Percentiles rank a stretch among this genome's conserved stretches.
Evolutionary conservation across 2,113 vertebrate species (phyloP).

Genomic region (Carassius gibelio): DNA sequence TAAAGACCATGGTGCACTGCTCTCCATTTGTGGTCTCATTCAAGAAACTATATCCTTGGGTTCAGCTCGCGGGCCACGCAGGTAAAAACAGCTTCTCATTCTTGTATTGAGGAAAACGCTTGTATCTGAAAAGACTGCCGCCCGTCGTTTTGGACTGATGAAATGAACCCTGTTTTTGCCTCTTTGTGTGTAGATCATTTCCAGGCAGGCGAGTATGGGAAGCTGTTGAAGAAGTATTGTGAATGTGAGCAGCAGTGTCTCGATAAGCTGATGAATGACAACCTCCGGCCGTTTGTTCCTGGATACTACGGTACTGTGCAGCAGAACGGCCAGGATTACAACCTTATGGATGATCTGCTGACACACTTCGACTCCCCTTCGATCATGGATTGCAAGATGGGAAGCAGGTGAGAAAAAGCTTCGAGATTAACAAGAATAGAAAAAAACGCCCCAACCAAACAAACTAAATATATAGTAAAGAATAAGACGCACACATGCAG

Average conservation of each 20-base stretch:
- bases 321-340: conserved; percentile 81
- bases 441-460: background rate
- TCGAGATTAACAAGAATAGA: background rate
- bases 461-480: background rate
- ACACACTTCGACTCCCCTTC: conserved; percentile 84
- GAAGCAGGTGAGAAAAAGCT: conserved; percentile 78
- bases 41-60: conserved; percentile 86
- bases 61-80: conserved; percentile 88
- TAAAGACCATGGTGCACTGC: conserved; percentile 86
- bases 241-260: conserved; percentile 85
- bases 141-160: too few species aligned
- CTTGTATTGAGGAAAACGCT: background rate
- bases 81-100: conserved; percentile 68
- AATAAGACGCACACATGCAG: too few species aligned
- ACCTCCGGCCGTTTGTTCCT: conserved; percentile 80
- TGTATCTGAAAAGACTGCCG: background rate
- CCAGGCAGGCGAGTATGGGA: conserved; percentile 83
- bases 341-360: conserved; percentile 89
- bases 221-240: conserved; percentile 84
- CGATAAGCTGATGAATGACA: conserved; percentile 80
- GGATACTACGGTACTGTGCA: conserved; percentile 82
- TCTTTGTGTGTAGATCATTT: conserved; percentile 78
- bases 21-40: conserved; percentile 85
- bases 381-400: conserved; percentile 96
- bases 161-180: background rate